Base-by-base conservation (phyloP, 2,888 invertebrate species). In the Limnephilus rhombicus region DNA sequence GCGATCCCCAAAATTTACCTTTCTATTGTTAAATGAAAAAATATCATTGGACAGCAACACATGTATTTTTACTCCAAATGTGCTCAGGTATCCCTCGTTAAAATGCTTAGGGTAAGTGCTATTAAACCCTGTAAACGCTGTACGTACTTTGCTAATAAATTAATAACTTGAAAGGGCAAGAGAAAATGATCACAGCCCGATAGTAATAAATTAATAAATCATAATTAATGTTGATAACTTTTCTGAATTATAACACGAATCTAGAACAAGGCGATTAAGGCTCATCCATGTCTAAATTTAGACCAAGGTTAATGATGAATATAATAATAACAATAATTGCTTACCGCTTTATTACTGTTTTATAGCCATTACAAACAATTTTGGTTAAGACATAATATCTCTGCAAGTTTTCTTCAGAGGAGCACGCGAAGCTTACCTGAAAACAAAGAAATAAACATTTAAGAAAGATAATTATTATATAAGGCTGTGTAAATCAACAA, bases 341-440 rank as follows among this genome's bases (percentile, higher is more conserved):
- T 68, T 68, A 68, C 68, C 68, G 24, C 24, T 68, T 68, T 68
- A 68, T 24, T 24, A n/a, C 9, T 68, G 68, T n/a, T 68, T 68
- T 68, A 68, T 68, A 68, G 68, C 68, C 68, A 68, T 68, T 24
- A n/a, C 68, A 68, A 68, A 68, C 68, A 68, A 68, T 68, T 68
- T 68, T 68, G 68, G 9, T n/a, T 68, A n/a, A n/a, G 24, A 68
- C n/a, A 9, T 68, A n/a, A 68, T n/a, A 68, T 18, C n/a, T 68
- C 68, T 24, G 7, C n/a, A 24, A 68, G 68, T 68, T 68, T n/a
- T 24, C n/a, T 68, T 24, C 68, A 68, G 68, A 68, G 68, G 2
- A 68, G 68, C 24, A 68, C 2, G 18, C 24, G 37, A 83, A 86
- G 49, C 86, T 86, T 86, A 86, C 86, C 86, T 86, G 86, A n/a